Percentiles rank a stretch among this genome's conserved stretches.
Evolutionary conservation across 2,113 vertebrate genomes (phyloP).

Genomic region (Peromyscus californicus): DNA sequence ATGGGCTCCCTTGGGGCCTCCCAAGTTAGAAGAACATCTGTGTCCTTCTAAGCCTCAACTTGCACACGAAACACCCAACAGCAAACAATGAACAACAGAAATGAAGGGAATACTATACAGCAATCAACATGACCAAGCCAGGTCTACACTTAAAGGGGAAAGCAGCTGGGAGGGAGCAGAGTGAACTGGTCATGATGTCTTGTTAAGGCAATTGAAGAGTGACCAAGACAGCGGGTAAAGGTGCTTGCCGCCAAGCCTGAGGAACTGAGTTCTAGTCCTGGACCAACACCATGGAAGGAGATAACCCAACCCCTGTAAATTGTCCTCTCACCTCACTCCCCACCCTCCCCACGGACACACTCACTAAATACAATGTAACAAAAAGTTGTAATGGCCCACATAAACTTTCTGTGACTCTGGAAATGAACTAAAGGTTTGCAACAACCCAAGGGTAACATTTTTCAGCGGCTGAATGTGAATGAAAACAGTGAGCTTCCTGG

Average conservation of each 20-base stretch:
- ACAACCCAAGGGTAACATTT: neutral
- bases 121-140: neutral
- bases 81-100: neutral
- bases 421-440: neutral
- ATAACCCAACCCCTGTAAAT: neutral
- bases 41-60: neutral
- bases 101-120: neutral
- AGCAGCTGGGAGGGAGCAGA: neutral
- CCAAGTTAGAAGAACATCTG: neutral
- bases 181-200: neutral
- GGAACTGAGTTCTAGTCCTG: neutral
- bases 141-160: neutral
- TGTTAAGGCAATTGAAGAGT: neutral
- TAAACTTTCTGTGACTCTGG: neutral
- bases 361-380: neutral
- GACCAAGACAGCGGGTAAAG: neutral
- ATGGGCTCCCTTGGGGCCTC: neutral
- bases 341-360: neutral
- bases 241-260: neutral
- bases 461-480: neutral
- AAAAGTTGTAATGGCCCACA: neutral
- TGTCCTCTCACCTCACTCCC: neutral
- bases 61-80: neutral
- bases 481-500: neutral
- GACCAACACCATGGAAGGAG: neutral